Evolutionary conservation across 2,888 invertebrate species (phyloP), one percentile per base, ranked within the genome.

Genomic region (Cephus pulcher): DNA sequence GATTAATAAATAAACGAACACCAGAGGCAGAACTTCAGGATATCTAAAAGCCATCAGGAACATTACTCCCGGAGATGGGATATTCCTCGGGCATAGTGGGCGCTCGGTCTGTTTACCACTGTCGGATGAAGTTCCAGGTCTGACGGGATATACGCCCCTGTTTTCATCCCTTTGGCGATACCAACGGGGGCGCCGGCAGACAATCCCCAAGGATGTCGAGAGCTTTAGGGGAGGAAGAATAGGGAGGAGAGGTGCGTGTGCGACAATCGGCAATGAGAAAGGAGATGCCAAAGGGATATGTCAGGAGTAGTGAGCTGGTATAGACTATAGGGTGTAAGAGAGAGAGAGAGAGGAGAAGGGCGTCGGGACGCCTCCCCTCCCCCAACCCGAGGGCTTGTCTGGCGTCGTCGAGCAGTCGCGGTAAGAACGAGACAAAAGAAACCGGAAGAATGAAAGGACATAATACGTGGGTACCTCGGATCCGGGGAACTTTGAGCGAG

Each of bases 361-460:
- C 71, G 71, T 70, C 71, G 71, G 32, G 15, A 70, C 70, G 30
- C 30, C 32, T 4, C 75, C 69, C 74, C 76, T 77, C 37, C 76
- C 76, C 75, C 73, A 75, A 56, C 75, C 71, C 69, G 77, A 35
- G 75, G 32, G 71, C 32, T 30, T 15, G 71, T 30, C 71, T 71
- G 71, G 4, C 30, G 71, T 15, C 4, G 32, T 33, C 32, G 32
- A 71, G 32, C 71, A 71, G 71, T 15, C 71, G 23, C 32, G 15
- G 12, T 33, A 33, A 71, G 71, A 32, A 12, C 71, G 71, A 71
- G 33, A 71, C 71, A 82, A 82, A 82, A 80, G 35, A 34, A 69
- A 78, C 78, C 80, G 79, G 79, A 82, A 82, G 82, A 82, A 82
- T 79, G 80, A 80, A 74, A 75, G 79, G 77, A 74, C 78, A 82